Percentiles rank a stretch among this genome's conserved stretches.
phyloP scores from a whole-genome alignment of 2,113 vertebrate species.

The Montifringilla adamsi region DNA sequence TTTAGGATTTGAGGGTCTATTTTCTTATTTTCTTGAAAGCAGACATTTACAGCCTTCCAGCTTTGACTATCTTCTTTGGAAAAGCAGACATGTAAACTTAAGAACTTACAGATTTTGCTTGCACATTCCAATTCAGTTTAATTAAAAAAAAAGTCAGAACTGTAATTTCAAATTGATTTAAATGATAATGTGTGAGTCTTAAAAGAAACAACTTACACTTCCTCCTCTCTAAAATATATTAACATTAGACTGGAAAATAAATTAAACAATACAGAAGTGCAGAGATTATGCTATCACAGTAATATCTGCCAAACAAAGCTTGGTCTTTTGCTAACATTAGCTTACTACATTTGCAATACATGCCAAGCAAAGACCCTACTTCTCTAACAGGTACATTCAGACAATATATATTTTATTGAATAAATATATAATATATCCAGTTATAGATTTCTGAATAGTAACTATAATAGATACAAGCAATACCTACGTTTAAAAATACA shows the following conservation, averaged over 20 bases:
- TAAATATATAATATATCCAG: slow-evolving; percentile 76
- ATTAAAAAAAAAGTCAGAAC: not conserved
- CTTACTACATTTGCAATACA: slow-evolving; percentile 66
- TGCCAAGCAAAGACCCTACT: slow-evolving; percentile 70
- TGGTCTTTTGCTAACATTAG: slow-evolving; percentile 62
- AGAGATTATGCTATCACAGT: slow-evolving; percentile 39
- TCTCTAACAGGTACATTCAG: slow-evolving; percentile 70
- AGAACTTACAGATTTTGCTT: not conserved
- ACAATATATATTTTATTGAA: slow-evolving; percentile 74
- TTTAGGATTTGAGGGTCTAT: not conserved
- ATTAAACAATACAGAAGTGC: slow-evolving; percentile 56
- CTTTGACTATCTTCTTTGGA: slow-evolving; percentile 50
- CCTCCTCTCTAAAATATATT: slow-evolving; percentile 48
- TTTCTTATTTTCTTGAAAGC: not conserved
- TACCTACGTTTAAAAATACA: slow-evolving; percentile 73
- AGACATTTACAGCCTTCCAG: not conserved
- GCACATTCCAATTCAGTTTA: slow-evolving; percentile 21
- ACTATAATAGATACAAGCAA: slow-evolving; percentile 70
- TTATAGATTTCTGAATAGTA: slow-evolving; percentile 72
- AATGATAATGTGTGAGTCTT: not conserved
- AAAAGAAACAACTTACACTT: slow-evolving; percentile 45
- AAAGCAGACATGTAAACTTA: slow-evolving; percentile 48
- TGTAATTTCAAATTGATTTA: slow-evolving; percentile 34
- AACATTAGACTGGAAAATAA: slow-evolving; percentile 60
- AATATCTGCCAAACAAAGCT: slow-evolving; percentile 53